Percentiles rank a stretch among this genome's conserved stretches.
Conservation (phyloP, 2,888 invertebrate species). For the Ectropis crepuscularia region DNA sequence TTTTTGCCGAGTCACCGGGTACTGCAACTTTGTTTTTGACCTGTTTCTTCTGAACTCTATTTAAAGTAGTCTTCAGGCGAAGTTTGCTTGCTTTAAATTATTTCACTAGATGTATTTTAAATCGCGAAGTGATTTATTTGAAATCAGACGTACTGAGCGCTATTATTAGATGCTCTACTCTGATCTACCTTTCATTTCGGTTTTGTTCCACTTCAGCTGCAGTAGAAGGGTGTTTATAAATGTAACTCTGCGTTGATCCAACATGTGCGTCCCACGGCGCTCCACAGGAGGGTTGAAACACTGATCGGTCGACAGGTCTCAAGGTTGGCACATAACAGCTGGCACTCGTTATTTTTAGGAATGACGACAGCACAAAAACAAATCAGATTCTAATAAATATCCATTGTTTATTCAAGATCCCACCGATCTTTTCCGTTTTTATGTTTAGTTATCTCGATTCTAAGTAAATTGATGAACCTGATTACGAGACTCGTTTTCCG, state of each 20-base stretch:
- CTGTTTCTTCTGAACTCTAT: conserved; percentile 57
- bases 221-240: conserved; percentile 51
- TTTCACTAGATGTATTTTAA: conserved; percentile 16
- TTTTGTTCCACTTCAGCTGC: conserved; percentile 27
- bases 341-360: conserved; percentile 37
- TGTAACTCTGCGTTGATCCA: conserved; percentile 69
- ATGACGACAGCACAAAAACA: conserved; percentile 17
- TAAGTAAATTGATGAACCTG: conserved; percentile 28
- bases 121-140: conserved; percentile 23
- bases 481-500: conserved; percentile 30
- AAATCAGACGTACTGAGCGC: conserved; percentile 20
- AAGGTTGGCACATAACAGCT: conserved; percentile 64
- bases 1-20: conserved; percentile 66
- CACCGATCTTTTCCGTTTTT: conserved; percentile 16
- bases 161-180: conserved; percentile 20
- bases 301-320: conserved; percentile 61
- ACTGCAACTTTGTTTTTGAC: conserved; percentile 68
- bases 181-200: conserved; percentile 26
- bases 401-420: conserved; percentile 4
- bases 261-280: conserved; percentile 68
- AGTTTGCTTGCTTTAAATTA: conserved; percentile 12
- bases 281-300: conserved; percentile 61
- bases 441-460: conserved; percentile 20
- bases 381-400: conserved; percentile 6
- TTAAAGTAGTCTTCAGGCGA: conserved; percentile 24